Base-by-base conservation (phyloP, 1,140 invertebrate species). In the Aphelinus atriplicis region DNA sequence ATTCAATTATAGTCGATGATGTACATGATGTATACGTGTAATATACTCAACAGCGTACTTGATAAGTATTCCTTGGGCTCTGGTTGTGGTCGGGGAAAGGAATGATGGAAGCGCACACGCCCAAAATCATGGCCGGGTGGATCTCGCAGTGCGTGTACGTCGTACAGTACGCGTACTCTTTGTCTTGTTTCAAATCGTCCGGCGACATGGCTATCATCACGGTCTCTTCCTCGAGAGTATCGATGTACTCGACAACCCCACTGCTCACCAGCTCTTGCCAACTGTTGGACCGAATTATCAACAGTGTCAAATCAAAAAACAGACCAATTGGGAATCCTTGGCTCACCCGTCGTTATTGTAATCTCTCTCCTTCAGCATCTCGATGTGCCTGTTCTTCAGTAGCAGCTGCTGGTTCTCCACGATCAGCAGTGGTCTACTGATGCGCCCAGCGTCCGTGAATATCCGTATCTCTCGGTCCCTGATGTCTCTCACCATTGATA, bases 61-160 rank as follows among this genome's bases (percentile, higher is more conserved):
- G 84, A 76, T 89, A 87, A 64, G 78, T 83, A 53, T 81, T 81
- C 96, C 81, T 79, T 7, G 82, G 82, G 76, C 82, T 83, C 50
- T 82, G 82, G 70, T 83, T 83, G 64, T 83, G 82, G 80, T 83
- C 82, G 0, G 82, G 81, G 60, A 82, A 83, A 7, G 82, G 82
- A 78, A 83, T 83, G 7, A 83, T 83, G 7, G 82, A 83, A 45
- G 82, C 82, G 60, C 82, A 83, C 0, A 83, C 80, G 10, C 82
- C 82, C 0, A 83, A 55, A 73, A 83, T 83, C 82, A 83, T 83
- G 0, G 82, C 82, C 1, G 82, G 82, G 73, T 83, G 82, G 69
- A 83, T 83, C 63, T 83, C 82, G 47, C 82, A 83, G 47, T 76
- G 75, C 0, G 82, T 83, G 47, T 81, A 81, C 0, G 80, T 83